phyloP scores from a whole-genome alignment of 2,797 vertebrate species.

The Acanthurus leucopareius region DNA sequence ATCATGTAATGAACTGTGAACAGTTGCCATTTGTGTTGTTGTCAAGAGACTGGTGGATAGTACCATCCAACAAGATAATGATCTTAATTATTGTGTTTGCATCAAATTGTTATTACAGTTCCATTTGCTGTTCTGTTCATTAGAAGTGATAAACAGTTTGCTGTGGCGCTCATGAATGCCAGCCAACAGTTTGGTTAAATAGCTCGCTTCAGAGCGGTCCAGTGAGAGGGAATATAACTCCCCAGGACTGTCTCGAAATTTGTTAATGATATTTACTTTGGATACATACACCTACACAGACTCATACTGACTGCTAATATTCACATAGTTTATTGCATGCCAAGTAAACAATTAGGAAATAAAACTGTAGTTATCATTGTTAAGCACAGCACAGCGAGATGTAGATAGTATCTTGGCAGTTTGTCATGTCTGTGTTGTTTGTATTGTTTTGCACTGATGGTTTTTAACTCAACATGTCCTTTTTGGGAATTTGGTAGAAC shows the following conservation, averaged over 20 bases:
- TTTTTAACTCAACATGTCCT: neutral
- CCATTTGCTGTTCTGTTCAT: conserved; percentile 59
- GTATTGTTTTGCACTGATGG: no score
- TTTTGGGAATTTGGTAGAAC: neutral
- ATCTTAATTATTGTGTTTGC: conserved; percentile 61
- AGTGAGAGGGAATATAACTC: conserved; percentile 51
- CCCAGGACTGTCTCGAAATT: conserved; percentile 49
- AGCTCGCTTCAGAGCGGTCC: conserved; percentile 39
- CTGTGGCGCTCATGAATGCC: conserved; percentile 48
- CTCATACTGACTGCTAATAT: conserved; percentile 23
- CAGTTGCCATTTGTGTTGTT: conserved; percentile 31
- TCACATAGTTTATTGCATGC: conserved; percentile 20
- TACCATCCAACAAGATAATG: conserved; percentile 52
- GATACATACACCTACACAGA: conserved; percentile 34
- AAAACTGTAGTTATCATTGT: neutral
- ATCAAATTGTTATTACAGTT: conserved; percentile 51
- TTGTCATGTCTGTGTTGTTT: no score
- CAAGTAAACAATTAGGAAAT: conserved; percentile 37
- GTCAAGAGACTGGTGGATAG: conserved; percentile 18
- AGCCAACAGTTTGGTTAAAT: conserved; percentile 60
- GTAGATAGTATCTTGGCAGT: neutral
- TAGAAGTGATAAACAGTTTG: conserved; percentile 53
- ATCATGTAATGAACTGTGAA: conserved; percentile 43
- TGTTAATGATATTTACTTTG: conserved; percentile 55
- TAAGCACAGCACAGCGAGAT: neutral